Evolutionary conservation across 37 sponge, comb jelly and placozoan species (phyloP).

Genomic region (Lycopodina hypogea): DNA sequence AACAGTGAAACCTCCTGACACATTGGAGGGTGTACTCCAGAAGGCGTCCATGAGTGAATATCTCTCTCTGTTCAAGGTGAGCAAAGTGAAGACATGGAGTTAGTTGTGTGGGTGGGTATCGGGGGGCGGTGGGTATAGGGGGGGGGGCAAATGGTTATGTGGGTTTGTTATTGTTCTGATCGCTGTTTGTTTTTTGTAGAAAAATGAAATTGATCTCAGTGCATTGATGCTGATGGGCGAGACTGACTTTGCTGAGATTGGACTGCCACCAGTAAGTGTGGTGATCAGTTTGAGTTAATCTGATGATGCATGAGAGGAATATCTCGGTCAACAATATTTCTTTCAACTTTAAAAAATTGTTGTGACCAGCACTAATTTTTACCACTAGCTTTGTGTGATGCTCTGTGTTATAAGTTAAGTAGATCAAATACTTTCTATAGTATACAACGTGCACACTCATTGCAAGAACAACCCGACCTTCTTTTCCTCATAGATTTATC

Average conservation of each 20-base stretch:
- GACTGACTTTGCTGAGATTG: conserved; percentile 83
- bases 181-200: conserved; percentile 36
- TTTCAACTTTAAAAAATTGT: no score
- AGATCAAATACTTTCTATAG: no score
- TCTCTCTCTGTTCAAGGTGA: conserved; percentile 63
- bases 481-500: no score
- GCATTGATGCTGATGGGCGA: conserved; percentile 86
- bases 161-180: background rate
- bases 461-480: no score
- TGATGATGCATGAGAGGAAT: no score
- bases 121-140: no score
- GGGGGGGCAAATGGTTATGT: background rate
- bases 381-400: no score
- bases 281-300: no score
- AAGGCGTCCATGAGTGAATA: conserved; percentile 50
- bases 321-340: no score
- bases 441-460: no score
- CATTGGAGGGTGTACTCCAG: conserved; percentile 48
- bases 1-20: conserved; percentile 35
- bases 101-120: background rate
- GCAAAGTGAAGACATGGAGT: background rate
- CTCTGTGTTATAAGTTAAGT: no score
- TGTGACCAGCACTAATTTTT: no score
- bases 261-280: conserved; percentile 61
- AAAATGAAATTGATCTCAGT: conserved; percentile 83